A percentile compares a stretch with the other conserved stretches of the same genome.
Evolutionary conservation across 2,113 vertebrate species (phyloP).

Genomic region (Siphamia tubifer): DNA sequence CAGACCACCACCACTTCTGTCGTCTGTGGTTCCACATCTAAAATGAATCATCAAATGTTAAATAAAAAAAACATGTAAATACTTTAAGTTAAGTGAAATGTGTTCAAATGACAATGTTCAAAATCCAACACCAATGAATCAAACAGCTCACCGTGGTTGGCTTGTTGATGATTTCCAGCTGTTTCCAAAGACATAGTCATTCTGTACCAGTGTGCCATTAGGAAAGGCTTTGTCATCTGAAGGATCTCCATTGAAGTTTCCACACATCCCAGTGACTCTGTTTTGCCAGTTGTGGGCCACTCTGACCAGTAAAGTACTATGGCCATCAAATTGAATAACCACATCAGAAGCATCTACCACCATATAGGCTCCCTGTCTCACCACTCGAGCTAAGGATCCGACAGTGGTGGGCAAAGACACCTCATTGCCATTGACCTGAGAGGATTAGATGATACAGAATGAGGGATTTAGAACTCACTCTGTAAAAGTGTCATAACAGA

Average conservation of each 20-base stretch:
- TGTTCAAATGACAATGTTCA: too few species aligned
- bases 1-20: too few species aligned
- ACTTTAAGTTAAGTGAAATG: too few species aligned
- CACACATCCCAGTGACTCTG: slow-evolving; percentile 69
- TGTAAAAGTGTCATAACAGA: too few species aligned
- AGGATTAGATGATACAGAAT: too few species aligned
- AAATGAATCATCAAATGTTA: too few species aligned
- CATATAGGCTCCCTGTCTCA: slow-evolving; percentile 34
- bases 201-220: slow-evolving; percentile 48
- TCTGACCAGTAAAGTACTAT: slow-evolving; percentile 44
- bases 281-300: slow-evolving; percentile 14
- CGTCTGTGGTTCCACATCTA: slow-evolving; percentile 60
- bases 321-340: slow-evolving; percentile 64
- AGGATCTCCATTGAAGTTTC: slow-evolving; percentile 69
- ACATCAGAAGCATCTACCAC: slow-evolving; percentile 46
- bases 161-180: slow-evolving; percentile 68
- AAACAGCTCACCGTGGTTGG: slow-evolving; percentile 64
- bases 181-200: slow-evolving; percentile 68
- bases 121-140: too few species aligned
- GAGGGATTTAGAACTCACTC: too few species aligned
- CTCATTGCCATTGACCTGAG: slow-evolving; percentile 71
- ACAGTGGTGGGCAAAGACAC: neutral
- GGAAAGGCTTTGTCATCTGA: slow-evolving; percentile 72
- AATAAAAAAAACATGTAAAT: too few species aligned
- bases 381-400: slow-evolving; percentile 36